Percentiles rank a stretch among this genome's conserved stretches.
phyloP scores from a whole-genome alignment of 2,113 vertebrate genomes.

The Scolopax mira region DNA sequence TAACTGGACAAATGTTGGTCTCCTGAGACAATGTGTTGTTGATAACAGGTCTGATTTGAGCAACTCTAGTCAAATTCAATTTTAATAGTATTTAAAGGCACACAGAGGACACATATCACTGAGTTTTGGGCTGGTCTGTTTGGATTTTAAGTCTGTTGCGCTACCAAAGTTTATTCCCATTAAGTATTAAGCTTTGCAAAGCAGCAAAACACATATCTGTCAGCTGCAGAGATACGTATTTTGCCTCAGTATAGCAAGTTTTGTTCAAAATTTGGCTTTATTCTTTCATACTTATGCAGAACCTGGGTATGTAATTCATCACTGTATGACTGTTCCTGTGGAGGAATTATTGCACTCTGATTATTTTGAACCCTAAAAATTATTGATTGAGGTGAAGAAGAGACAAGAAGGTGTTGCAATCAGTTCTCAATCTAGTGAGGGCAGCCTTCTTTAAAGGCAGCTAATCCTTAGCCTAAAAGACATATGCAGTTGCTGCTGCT shows the following conservation, averaged over 20 bases:
- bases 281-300: not conserved
- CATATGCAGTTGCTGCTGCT: not conserved
- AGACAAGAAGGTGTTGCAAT: conserved; percentile 21
- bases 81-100: conserved; percentile 53
- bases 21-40: conserved; percentile 51
- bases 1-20: conserved; percentile 62
- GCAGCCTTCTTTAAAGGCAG: conserved; percentile 10
- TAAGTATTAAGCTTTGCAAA: not conserved
- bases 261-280: not conserved
- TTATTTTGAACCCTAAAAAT: conserved; percentile 44
- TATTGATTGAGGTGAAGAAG: conserved; percentile 47
- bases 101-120: not conserved
- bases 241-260: not conserved
- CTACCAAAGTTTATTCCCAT: not conserved
- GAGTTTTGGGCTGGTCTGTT: not conserved
- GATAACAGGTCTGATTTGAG: conserved; percentile 57
- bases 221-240: not conserved
- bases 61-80: conserved; percentile 56
- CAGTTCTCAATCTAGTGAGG: conserved; percentile 14
- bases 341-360: conserved; percentile 28
- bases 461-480: conserved; percentile 35
- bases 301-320: not conserved
- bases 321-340: not conserved
- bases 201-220: not conserved
- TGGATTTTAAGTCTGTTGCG: not conserved